These are phyloP conservation scores for Luperina nickerlii DNA, from an alignment of 2,888 invertebrate species.

Conservation along the genomic window DNA sequence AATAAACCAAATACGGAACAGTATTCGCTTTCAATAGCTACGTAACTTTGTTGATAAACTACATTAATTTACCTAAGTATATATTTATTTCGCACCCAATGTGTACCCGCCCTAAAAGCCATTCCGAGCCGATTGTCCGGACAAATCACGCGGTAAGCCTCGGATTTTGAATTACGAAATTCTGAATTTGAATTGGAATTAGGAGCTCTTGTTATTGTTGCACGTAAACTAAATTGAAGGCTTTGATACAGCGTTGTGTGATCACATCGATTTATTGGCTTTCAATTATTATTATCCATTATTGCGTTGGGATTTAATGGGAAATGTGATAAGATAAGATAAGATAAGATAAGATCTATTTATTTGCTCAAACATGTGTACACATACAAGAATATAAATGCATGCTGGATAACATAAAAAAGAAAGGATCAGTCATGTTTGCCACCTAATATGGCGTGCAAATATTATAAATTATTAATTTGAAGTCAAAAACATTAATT, in stretches of 20 bases:
- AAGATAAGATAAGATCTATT: too few relatives aligned
- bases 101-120: slow-evolving; percentile 43
- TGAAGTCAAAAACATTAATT: too few relatives aligned
- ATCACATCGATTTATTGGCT: slow-evolving; percentile 20
- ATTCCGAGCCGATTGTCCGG: slow-evolving; percentile 60
- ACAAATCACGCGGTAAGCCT: slow-evolving; percentile 64
- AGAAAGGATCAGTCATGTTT: too few relatives aligned
- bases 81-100: slow-evolving; percentile 33
- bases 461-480: too few relatives aligned
- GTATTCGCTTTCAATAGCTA: too few relatives aligned
- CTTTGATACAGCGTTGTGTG: slow-evolving; percentile 7
- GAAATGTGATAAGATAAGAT: too few relatives aligned
- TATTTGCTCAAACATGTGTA: too few relatives aligned
- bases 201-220: slow-evolving; percentile 47
- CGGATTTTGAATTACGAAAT: slow-evolving; percentile 64
- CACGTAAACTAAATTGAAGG: slow-evolving; percentile 40
- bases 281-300: background rate
- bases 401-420: too few relatives aligned
- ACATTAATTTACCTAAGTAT: background rate
- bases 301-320: background rate
- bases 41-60: slow-evolving; percentile 1
- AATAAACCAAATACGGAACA: background rate
- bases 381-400: too few relatives aligned
- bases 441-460: too few relatives aligned
- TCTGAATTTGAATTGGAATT: slow-evolving; percentile 62